Base-by-base conservation (phyloP, 2,113 vertebrate genomes). In the Chamaea fasciata region DNA sequence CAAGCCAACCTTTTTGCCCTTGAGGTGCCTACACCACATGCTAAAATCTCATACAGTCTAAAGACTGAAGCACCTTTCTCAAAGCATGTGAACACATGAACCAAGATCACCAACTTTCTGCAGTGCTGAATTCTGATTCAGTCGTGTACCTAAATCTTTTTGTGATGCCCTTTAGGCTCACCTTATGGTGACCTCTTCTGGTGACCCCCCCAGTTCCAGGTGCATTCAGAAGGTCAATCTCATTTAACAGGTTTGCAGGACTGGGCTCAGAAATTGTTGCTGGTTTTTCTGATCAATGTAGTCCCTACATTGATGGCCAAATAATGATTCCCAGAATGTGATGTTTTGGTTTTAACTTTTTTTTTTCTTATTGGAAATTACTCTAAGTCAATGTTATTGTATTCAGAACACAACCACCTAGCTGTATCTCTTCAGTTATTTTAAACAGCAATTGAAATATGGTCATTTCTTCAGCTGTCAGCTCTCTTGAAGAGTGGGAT, bases 391-490 rank as follows among this genome's bases (percentile, higher is more conserved):
- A 8, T 69, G 23, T 76, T 76, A 46, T 56, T 55, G 26, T 78
- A 41, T 24, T 60, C 53, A 50, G 63, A 65, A 16, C 16, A 49
- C 57, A 89, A 75, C 63, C 62, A 83, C n/a, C 44, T 83, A 55
- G 11, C 62, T 88, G 20, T 80, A 80, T 84, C 27, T 90, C 73
- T 63, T 63, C 30, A 81, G 46, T 92, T 93, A 84, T 94, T 92
- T 84, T 28, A 92, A 91, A 89, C 89, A 60, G 19, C 62, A 89
- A 74, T 89, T 94, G 74, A 85, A 89, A 49, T 87, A 56, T 89
- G 65, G 52, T 83, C 33, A 94, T 92, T 83, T 44, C 31, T 76
- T 77, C 84, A 96, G 71, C 90, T 96, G 95, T 93, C 95, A 95
- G 37, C 37, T 64, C 69, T 87, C n/a, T 69, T 75, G 42, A 92